These are phyloP conservation scores for Mesoclemmys tuberculata DNA, from an alignment of 2,113 vertebrate genomes.

Conservation along the genomic window DNA sequence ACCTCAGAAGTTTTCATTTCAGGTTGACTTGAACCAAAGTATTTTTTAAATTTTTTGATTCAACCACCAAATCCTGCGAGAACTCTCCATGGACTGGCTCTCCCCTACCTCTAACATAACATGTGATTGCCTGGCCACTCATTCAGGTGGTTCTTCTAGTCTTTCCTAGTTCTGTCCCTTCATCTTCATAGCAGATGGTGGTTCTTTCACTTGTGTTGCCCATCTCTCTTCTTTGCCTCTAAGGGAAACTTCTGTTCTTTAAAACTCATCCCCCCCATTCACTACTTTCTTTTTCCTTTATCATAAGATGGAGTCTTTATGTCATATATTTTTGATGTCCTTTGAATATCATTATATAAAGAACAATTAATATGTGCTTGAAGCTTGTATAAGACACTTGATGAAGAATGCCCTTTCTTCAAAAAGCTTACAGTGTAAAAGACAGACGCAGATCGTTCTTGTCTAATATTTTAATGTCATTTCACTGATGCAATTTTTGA, in stretches of 20 bases:
- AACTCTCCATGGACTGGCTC: not conserved
- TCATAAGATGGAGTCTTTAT: not conserved
- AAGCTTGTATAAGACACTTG: not conserved
- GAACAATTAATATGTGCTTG: not conserved
- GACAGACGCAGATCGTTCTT: not conserved
- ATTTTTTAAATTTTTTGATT: not conserved
- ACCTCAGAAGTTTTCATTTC: not conserved
- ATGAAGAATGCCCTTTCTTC: not conserved
- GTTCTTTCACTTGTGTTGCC: not conserved
- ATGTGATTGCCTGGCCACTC: not conserved
- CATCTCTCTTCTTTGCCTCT: not conserved
- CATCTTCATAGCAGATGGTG: not conserved
- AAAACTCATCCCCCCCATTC: not conserved
- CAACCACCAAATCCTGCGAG: not conserved
- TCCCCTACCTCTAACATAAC: not conserved
- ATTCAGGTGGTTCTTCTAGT: accelerated
- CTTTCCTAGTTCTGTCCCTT: not conserved
- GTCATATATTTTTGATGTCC: not conserved
- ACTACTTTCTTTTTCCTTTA: not conserved
- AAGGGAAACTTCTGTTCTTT: not conserved
- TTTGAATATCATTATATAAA: not conserved
- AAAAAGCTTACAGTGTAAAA: not conserved
- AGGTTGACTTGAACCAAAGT: not conserved
- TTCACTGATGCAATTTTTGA: not conserved
- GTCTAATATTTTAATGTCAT: not conserved